These are phyloP conservation scores for Lutjanus erythropterus DNA, from an alignment of 2,113 vertebrate species.

Conservation along the genomic window DNA sequence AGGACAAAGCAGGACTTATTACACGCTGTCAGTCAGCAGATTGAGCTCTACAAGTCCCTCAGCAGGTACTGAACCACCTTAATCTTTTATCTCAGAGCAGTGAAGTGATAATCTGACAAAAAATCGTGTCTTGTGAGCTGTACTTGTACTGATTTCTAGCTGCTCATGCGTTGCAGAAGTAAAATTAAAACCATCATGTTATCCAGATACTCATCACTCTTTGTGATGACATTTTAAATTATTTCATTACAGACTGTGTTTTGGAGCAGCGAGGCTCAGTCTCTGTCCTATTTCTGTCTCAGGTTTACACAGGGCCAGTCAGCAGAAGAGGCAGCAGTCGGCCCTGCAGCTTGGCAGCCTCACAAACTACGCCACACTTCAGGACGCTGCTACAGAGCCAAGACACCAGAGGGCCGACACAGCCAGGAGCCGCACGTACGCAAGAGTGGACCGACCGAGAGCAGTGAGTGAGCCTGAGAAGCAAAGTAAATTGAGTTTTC, in stretches of 20 bases:
- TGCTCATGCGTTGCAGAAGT: conserved; percentile 20
- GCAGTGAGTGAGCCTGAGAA: conserved; percentile 34
- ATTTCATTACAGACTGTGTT: background rate
- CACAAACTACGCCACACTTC: conserved; percentile 44
- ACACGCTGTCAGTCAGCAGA: conserved; percentile 44
- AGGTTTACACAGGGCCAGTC: conserved; percentile 53
- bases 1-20: conserved; percentile 53
- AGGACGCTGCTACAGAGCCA: conserved; percentile 47
- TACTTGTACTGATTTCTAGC: background rate
- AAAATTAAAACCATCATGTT: conserved; percentile 12
- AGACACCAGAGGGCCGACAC: conserved; percentile 44
- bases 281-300: conserved; percentile 42
- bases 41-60: conserved; percentile 34
- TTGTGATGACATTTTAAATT: conserved; percentile 22
- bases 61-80: conserved; percentile 51
- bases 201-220: conserved; percentile 1
- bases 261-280: background rate
- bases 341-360: conserved; percentile 52
- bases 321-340: conserved; percentile 31
- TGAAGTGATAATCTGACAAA: background rate
- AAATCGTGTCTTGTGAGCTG: background rate
- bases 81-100: conserved; percentile 34
- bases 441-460: conserved; percentile 71
- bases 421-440: conserved; percentile 36
- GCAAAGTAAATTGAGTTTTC: background rate